Conservation (phyloP, 2,113 vertebrate species). For the Melanerpes formicivorus region DNA sequence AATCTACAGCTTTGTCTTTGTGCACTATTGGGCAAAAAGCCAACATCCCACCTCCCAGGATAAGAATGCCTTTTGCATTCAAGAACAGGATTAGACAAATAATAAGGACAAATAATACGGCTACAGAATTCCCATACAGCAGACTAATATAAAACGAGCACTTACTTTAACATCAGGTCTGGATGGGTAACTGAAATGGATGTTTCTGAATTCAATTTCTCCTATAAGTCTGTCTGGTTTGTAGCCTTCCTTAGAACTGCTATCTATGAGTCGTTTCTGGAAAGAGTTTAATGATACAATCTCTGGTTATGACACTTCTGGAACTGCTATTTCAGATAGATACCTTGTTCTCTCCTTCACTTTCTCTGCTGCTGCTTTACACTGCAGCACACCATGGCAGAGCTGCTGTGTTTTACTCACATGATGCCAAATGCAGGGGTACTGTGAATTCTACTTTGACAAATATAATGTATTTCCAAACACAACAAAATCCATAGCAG, state of each 20-base stretch:
- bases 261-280: slow-evolving; percentile 81
- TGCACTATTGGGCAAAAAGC: neutral
- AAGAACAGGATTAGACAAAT: neutral
- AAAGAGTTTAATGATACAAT: neutral
- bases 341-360: neutral
- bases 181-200: slow-evolving; percentile 85
- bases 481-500: neutral
- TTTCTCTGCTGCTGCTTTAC: neutral
- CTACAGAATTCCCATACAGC: neutral
- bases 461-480: neutral
- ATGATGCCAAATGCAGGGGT: neutral
- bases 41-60: neutral
- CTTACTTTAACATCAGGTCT: slow-evolving; percentile 81
- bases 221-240: slow-evolving; percentile 81
- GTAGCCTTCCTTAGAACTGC: slow-evolving; percentile 80
- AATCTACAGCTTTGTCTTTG: neutral
- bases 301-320: neutral
- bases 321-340: neutral
- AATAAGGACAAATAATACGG: neutral
- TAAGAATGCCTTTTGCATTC: neutral
- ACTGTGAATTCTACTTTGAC: neutral
- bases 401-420: neutral
- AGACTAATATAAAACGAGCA: neutral
- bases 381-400: neutral
- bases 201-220: slow-evolving; percentile 85